These are phyloP conservation scores for Caenorhabditis imperialis DNA, from an alignment of 2,888 invertebrate species.

Conservation along the genomic window DNA sequence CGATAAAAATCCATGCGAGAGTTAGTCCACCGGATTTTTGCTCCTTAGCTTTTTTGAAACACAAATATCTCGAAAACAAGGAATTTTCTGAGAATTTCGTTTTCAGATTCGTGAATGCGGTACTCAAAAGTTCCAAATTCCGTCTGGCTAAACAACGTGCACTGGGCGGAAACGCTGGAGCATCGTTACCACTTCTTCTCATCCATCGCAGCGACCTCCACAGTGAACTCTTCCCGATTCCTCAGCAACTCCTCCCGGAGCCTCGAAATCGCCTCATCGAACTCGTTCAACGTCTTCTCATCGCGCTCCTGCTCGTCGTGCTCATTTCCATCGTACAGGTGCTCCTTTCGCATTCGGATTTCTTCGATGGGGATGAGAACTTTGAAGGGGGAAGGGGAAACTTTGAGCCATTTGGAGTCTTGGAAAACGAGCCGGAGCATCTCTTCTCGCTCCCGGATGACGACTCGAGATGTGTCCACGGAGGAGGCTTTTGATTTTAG, in stretches of 20 bases:
- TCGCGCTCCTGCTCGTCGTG: slow-evolving; percentile 8
- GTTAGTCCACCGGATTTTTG: too few relatives aligned
- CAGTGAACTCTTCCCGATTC: slow-evolving; percentile 29
- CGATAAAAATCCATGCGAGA: too few relatives aligned
- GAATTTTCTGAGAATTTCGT: too few relatives aligned
- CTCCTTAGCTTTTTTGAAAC: too few relatives aligned
- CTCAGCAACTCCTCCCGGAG: slow-evolving; percentile 17
- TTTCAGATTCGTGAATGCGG: too few relatives aligned
- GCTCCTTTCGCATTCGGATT: slow-evolving; percentile 44
- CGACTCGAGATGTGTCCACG: slow-evolving; percentile 55
- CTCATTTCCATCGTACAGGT: slow-evolving; percentile 15
- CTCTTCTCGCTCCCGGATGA: slow-evolving; percentile 50
- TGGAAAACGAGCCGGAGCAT: slow-evolving; percentile 38
- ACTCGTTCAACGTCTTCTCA: slow-evolving; percentile 26
- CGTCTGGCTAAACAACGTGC: too few relatives aligned
- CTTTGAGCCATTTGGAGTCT: slow-evolving; percentile 48
- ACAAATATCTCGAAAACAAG: too few relatives aligned
- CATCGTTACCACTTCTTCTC: slow-evolving; percentile 48
- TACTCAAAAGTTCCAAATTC: too few relatives aligned
- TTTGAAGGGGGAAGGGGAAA: slow-evolving; percentile 36
- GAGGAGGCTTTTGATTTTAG: slow-evolving; percentile 65
- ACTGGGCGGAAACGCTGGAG: too few relatives aligned
- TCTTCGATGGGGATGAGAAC: slow-evolving; percentile 47
- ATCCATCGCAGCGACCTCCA: slow-evolving; percentile 25
- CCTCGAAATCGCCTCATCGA: slow-evolving; percentile 32